phyloP scores from a whole-genome alignment of 2,797 vertebrate species.

The Sebastes taczanowskii region DNA sequence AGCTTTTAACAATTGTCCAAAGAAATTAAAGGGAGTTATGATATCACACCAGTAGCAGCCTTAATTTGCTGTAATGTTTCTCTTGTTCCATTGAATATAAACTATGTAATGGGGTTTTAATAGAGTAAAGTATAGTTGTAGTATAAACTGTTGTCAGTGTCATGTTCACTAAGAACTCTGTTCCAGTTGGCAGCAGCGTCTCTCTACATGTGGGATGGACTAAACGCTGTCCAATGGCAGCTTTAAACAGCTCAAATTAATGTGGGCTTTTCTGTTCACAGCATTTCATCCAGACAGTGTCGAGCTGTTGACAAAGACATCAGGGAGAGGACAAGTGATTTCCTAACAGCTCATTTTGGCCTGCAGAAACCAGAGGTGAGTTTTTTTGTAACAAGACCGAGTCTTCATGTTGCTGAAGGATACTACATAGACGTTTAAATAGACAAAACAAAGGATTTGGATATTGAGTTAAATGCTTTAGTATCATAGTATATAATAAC shows the following conservation, averaged over 20 bases:
- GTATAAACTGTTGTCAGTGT: neutral
- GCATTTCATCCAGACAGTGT: slow-evolving; percentile 18
- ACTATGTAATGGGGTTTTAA: neutral
- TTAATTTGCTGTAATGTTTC: neutral
- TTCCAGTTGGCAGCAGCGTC: slow-evolving; percentile 39
- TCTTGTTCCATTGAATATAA: neutral
- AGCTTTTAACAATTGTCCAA: neutral
- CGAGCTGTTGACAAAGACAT: slow-evolving; percentile 12
- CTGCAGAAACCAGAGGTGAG: slow-evolving; percentile 53
- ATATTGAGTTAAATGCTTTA: neutral
- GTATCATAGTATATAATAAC: neutral
- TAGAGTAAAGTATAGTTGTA: neutral
- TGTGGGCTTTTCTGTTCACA: neutral
- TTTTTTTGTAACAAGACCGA: neutral
- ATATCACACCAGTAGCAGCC: neutral
- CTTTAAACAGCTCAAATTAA: slow-evolving; percentile 1
- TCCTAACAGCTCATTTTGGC: slow-evolving; percentile 26
- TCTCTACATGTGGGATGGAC: slow-evolving; percentile 56
- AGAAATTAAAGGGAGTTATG: neutral
- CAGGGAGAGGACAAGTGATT: slow-evolving; percentile 33
- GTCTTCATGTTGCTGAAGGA: neutral
- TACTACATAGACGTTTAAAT: neutral
- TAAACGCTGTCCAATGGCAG: slow-evolving; percentile 41
- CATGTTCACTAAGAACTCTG: slow-evolving; percentile 28
- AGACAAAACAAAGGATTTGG: neutral